Conservation (phyloP, 1,140 invertebrate species). For the Drosophila setifemur region DNA sequence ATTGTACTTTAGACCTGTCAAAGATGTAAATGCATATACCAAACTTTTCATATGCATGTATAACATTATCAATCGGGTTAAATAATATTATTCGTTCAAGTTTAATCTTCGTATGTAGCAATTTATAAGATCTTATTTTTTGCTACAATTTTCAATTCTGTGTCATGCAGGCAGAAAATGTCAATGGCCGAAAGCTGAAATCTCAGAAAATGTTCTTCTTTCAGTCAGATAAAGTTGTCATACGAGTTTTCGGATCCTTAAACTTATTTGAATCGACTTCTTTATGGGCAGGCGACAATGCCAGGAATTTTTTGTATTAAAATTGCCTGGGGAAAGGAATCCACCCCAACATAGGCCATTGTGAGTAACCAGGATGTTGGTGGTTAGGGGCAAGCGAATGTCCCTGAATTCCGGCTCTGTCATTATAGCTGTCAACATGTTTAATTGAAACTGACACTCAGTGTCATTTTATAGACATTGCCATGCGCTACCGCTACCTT, state of each 20-base stretch:
- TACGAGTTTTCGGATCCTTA: slow-evolving; percentile 21
- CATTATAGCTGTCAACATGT: slow-evolving; percentile 81
- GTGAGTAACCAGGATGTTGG: not conserved
- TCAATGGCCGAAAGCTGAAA: slow-evolving; percentile 15
- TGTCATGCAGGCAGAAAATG: slow-evolving; percentile 12
- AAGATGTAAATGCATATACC: slow-evolving; percentile 17
- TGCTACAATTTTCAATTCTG: not conserved
- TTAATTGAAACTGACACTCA: slow-evolving; percentile 82
- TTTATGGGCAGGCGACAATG: slow-evolving; percentile 61
- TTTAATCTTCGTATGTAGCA: no score
- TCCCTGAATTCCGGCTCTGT: slow-evolving; percentile 29
- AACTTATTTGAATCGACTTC: slow-evolving; percentile 18
- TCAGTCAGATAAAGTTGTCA: slow-evolving; percentile 63
- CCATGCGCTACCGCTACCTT: slow-evolving; percentile 72
- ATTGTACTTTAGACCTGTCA: slow-evolving; percentile 25
- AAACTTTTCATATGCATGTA: not conserved
- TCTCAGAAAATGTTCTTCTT: slow-evolving; percentile 24
- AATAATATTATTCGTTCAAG: no score
- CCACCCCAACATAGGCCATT: slow-evolving; percentile 20
- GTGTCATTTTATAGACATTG: slow-evolving; percentile 80
- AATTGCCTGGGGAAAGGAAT: slow-evolving; percentile 41
- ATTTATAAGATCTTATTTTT: not conserved
- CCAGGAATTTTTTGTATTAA: slow-evolving; percentile 75
- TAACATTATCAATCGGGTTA: not conserved
- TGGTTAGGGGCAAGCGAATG: not conserved